Evolutionary conservation across 2,888 invertebrate species (phyloP), one percentile per base, ranked within the genome.

Genomic region (Leptopilina myrica): DNA sequence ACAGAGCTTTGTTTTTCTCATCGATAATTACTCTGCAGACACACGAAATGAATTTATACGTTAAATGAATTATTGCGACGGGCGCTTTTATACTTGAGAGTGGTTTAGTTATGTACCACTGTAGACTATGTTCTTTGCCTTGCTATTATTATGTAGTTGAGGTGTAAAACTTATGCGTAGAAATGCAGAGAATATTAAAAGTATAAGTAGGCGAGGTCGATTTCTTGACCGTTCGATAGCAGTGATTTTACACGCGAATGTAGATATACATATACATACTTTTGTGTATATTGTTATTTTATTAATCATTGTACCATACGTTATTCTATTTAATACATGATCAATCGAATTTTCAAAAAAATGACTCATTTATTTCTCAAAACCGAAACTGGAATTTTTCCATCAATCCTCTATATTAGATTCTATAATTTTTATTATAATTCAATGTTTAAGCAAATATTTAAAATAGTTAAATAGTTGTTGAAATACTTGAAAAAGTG

Each of bases 261-360:
- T 85, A 83, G 80, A 81, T 84, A 83, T 80, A 84, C 81, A 83
- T 84, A 83, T 85, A 82, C 84, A 81, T 82, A 78, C 33, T 85
- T 78, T 85, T 85, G 86, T 87, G 85, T 86, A 88, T 83, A 85
- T 85, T 85, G 84, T 86, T 87, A 86, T 85, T 86, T 86, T 88
- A 86, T 86, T 86, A 86, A 85, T 86, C 84, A 85, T 84, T 87
- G 85, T 88, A 87, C 84, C 83, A 87, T 85, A 87, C 85, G 81
- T 86, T 89, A 87, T 83, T 84, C 81, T 88, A 88, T 89, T 89
- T 88, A 89, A 89, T 89, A 89, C 84, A 89, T 83, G 81, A 85
- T 81, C 82, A 83, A 87, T 83, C 81, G 84, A 33, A 88, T 88
- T 89, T 87, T 81, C 86, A 87, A 83, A 81, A 20, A 83, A 77